Conservation (phyloP, 2,797 vertebrate genomes). For the Buceros bicornis region DNA sequence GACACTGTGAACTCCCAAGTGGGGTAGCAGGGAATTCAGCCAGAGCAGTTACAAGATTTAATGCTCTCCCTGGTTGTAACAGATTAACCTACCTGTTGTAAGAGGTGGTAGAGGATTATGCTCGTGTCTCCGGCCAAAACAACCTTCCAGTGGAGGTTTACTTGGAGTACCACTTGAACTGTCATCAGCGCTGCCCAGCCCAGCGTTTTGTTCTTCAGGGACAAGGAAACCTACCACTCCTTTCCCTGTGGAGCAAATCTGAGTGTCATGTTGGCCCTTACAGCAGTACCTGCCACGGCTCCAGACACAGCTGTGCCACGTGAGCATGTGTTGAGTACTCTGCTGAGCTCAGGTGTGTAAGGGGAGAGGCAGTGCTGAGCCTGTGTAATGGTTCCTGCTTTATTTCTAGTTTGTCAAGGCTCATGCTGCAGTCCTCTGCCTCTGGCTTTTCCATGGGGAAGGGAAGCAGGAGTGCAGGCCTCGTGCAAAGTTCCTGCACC, state of each 20-base stretch:
- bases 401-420: background rate
- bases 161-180: background rate
- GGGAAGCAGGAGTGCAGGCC: background rate
- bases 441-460: background rate
- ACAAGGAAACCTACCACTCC: background rate
- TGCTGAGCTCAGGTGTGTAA: background rate
- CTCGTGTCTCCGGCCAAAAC: background rate
- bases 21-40: background rate
- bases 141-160: background rate
- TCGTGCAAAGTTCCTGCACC: background rate
- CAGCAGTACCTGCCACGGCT: background rate
- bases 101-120: background rate
- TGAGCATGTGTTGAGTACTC: rapidly evolving
- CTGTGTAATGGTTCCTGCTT: background rate
- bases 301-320: rapidly evolving
- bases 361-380: background rate
- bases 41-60: background rate
- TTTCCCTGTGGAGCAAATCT: background rate
- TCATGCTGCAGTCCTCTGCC: background rate
- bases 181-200: background rate
- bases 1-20: background rate
- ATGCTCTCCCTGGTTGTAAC: background rate
- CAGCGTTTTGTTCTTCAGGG: background rate
- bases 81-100: background rate
- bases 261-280: rapidly evolving